These are phyloP conservation scores for Chascanopsetta lugubris DNA, from an alignment of 2,113 vertebrate genomes.

Conservation along the genomic window DNA sequence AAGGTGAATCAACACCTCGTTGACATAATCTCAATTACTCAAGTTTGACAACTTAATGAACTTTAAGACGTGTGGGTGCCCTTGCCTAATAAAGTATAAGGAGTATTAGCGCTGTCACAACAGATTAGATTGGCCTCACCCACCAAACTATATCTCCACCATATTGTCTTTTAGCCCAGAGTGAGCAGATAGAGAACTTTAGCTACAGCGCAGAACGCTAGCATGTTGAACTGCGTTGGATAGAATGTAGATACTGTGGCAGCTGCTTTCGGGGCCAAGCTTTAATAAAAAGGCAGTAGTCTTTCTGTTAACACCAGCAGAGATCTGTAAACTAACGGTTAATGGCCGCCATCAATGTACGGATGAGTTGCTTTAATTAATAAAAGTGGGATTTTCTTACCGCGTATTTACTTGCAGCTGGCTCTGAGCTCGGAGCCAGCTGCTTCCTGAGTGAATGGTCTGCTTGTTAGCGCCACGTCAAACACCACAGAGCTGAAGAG, in stretches of 20 bases:
- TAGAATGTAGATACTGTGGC: not conserved
- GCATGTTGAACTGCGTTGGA: no score
- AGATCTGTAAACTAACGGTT: not conserved
- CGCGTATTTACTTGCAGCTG: not conserved
- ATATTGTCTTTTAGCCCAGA: not conserved
- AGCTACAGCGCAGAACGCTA: not conserved
- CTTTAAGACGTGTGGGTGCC: not conserved
- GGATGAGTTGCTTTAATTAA: not conserved
- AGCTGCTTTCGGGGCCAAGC: not conserved
- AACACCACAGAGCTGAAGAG: not conserved
- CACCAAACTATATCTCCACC: not conserved
- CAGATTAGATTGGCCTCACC: not conserved
- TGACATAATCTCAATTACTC: constrained; percentile 24
- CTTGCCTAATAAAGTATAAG: constrained; percentile 3
- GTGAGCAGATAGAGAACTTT: not conserved
- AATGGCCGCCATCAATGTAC: not conserved
- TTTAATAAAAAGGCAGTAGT: not conserved
- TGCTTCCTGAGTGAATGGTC: not conserved
- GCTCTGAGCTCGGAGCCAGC: no score
- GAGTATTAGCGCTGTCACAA: not conserved
- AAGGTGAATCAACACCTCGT: constrained; percentile 40
- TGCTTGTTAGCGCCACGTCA: not conserved
- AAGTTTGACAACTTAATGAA: constrained; percentile 31
- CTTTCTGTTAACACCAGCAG: not conserved
- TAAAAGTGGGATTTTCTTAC: not conserved